Conservation (phyloP, 2,888 invertebrate species). For the Acronicta psi region DNA sequence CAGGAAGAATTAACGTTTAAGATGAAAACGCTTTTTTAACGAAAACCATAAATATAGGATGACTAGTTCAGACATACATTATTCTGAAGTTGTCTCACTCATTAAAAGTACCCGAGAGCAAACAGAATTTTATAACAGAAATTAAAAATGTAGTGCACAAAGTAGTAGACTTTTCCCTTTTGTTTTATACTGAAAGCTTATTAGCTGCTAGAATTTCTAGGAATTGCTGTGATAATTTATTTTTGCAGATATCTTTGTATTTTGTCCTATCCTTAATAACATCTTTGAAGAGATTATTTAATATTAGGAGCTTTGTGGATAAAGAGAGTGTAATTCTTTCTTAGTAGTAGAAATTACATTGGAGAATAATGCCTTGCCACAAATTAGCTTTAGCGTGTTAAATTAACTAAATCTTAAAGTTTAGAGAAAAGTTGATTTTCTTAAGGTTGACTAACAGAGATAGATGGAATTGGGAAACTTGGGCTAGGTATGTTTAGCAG, state of each 20-base stretch:
- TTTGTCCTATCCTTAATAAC: conserved; percentile 19
- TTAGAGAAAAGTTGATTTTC: too few relatives aligned
- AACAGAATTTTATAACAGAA: conserved; percentile 64
- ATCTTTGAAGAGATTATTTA: conserved; percentile 24
- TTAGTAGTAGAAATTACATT: not conserved
- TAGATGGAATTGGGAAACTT: too few relatives aligned
- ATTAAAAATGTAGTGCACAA: conserved; percentile 59
- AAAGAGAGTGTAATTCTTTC: conserved; percentile 17
- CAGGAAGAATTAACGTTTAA: not conserved
- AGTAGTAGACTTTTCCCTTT: conserved; percentile 49
- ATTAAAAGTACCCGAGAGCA: conserved; percentile 52
- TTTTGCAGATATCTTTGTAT: conserved; percentile 39
- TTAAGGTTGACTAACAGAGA: too few relatives aligned
- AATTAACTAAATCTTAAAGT: too few relatives aligned
- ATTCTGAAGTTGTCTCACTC: conserved; percentile 43
- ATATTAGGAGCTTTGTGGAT: conserved; percentile 27
- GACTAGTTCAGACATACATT: conserved; percentile 36
- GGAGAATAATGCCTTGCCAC: too few relatives aligned
- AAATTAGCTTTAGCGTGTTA: too few relatives aligned
- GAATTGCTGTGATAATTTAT: conserved; percentile 36
- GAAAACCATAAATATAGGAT: conserved; percentile 39
- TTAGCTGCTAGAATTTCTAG: conserved; percentile 48
- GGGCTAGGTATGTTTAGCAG: too few relatives aligned
- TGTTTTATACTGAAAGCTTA: conserved; percentile 50
- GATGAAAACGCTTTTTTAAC: conserved; percentile 11